Conservation (phyloP, 2,797 vertebrate genomes). For the Telmatherina bonti region DNA sequence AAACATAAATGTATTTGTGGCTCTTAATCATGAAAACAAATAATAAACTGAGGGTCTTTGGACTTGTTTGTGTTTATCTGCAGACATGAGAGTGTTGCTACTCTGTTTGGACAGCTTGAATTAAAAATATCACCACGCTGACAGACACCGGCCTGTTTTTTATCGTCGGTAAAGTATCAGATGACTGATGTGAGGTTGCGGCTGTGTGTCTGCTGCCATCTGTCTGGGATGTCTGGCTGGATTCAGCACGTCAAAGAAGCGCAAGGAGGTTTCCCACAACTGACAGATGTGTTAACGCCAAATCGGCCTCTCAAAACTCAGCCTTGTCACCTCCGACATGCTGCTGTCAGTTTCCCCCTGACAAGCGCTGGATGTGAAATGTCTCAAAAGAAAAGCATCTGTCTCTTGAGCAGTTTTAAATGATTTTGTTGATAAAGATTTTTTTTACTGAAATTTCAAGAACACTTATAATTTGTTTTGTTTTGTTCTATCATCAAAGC, state of each 20-base stretch:
- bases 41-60: constrained; percentile 20
- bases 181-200: constrained; percentile 75
- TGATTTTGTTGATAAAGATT: constrained; percentile 44
- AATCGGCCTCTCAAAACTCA: constrained; percentile 59
- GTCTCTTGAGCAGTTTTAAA: constrained; percentile 44
- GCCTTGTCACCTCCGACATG: constrained; percentile 73
- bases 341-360: constrained; percentile 69
- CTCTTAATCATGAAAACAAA: constrained; percentile 18
- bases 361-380: constrained; percentile 59
- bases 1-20: not conserved
- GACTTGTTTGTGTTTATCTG: constrained; percentile 38
- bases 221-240: constrained; percentile 75
- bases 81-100: constrained; percentile 41
- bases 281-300: constrained; percentile 76
- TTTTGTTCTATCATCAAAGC: constrained; percentile 47
- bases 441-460: constrained; percentile 17
- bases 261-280: constrained; percentile 67
- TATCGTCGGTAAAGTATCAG: constrained; percentile 48
- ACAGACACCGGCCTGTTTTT: constrained; percentile 65
- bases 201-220: constrained; percentile 67
- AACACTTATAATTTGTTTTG: constrained; percentile 36
- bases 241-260: constrained; percentile 62
- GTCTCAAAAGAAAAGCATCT: constrained; percentile 54
- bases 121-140: constrained; percentile 72
- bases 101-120: constrained; percentile 56